Base-by-base conservation (phyloP, 1,140 invertebrate genomes). In the Pollicipes pollicipes region DNA sequence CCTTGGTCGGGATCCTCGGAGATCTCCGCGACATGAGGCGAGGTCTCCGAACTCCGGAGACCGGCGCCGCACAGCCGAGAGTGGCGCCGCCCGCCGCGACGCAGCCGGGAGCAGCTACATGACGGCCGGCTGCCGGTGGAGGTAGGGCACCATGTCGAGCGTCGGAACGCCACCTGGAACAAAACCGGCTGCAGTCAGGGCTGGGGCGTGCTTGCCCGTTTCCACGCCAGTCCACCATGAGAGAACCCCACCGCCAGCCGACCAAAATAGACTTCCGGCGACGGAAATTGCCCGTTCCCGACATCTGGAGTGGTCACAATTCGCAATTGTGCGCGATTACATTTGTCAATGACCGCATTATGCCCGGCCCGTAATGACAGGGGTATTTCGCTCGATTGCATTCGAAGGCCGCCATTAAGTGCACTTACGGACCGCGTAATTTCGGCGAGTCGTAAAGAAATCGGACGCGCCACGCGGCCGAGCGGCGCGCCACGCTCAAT, bases 321-420 rank as follows among this genome's bases (percentile, higher is more conserved):
- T n/a, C 45, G 45, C 45, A 58, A 58, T 58, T 58, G 45, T 58
- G 45, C 45, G 45, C 45, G 45, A 58, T 58, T 58, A 58, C 45
- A 58, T 58, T 58, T 58, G 45, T 58, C 45, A 58, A 58, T 58
- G 45, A 10, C 6, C 13, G 45, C 13, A 58, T 58, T 58, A 58
- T 2, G 13, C 45, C 13, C 2, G 6, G 2, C 45, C 45, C 13
- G 45, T 58, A 58, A 58, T 58, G 45, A 58, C 45, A 10, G 17
- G 45, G 13, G n/a, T 21, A 21, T 10, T 58, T 21, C 45, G 45
- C 45, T 58, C 45, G 45, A 58, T 58, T 58, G 45, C 45, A 58
- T 24, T 21, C 45, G 45, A 58, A 58, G 45, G 45, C 45, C 45
- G 24, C 45, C 45, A 58, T 58, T 58, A 58, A 10, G 13, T 2